Evolutionary conservation across 2,888 invertebrate genomes (phyloP), one percentile per base, ranked within the genome.

Genomic region (Electrophaes corylata): DNA sequence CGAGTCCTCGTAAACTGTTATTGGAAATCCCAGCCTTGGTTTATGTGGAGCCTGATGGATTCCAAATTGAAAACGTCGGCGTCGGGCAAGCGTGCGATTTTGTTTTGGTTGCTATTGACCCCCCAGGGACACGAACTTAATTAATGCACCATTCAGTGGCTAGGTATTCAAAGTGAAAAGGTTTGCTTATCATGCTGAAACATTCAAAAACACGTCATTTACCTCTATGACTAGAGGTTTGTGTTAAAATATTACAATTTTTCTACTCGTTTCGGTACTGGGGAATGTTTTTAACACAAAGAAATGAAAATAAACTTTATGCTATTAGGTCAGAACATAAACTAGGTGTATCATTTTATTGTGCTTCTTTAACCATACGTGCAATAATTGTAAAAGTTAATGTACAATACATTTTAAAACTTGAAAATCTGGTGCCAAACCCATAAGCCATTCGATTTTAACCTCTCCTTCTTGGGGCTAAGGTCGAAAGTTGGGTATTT

Each of bases 1-100:
- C 63, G 69, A 68, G 66, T 64, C 62, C 72, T 68, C 67, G 73
- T 71, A 71, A 74, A 72, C 71, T 75, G 72, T 70, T 76, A 78
- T 77, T 77, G 75, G 72, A 71, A 71, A 72, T 70, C 67, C 63
- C 58, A 65, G 65, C 63, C 56, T 64, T 60, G 62, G 61, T 54
- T 63, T 59, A 62, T 57, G 65, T 60, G 64, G 46, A 49, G 47
- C 29, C 47, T 62, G 62, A 65, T 65, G 62, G 60, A 40, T 54
- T 62, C 48, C 57, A 47, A 63, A 65, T 67, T 65, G 60, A 65
- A 63, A 67, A 63, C 40, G 61, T 57, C 52, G 48, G 39, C 57
- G 47, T 51, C 56, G 53, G 45, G 57, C 55, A 41, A 52, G 39
- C 60, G 35, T 61, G 48, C 50, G 49, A 63, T 60, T 64, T 64